Percentiles rank a stretch among this genome's conserved stretches.
phyloP scores from a whole-genome alignment of 37 sponge, comb jelly and placozoan species.

The Cliona cf. orientalis region DNA sequence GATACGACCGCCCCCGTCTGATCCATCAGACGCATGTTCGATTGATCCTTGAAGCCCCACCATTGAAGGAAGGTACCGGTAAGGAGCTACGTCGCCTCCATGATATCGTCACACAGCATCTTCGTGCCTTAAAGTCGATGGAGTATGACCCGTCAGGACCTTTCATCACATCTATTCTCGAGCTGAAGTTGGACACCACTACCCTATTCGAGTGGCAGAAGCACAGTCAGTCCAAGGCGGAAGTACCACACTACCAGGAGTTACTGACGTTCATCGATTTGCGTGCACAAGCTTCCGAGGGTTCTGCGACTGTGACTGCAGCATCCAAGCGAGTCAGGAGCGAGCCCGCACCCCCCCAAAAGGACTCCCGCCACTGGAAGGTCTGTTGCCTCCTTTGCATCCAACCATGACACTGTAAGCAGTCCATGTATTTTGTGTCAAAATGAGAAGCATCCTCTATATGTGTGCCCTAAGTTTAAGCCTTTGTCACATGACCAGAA shows the following conservation, averaged over 20 bases:
- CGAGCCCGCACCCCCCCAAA: not conserved
- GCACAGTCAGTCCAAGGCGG: not conserved
- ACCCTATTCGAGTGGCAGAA: conserved; percentile 25
- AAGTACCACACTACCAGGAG: conserved; percentile 16
- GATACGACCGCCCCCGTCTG: conserved; percentile 31
- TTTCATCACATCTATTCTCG: conserved; percentile 28
- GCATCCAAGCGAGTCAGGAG: not conserved
- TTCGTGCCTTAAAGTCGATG: conserved; percentile 18
- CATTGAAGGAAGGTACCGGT: conserved; percentile 31
- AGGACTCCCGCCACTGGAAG: not conserved
- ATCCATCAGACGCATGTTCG: conserved; percentile 33
- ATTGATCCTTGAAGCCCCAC: conserved; percentile 14
- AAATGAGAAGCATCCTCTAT: conserved; percentile 19
- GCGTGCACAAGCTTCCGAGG: conserved; percentile 27
- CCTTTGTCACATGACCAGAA: conserved; percentile 15
- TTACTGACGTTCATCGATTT: conserved; percentile 19
- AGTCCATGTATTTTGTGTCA: conserved; percentile 6
- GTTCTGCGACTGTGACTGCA: not conserved
- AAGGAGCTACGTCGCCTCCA: conserved; percentile 20
- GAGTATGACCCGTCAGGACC: conserved; percentile 12
- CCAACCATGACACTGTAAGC: conserved; percentile 1
- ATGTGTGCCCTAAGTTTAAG: conserved; percentile 7
- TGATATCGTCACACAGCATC: conserved; percentile 17
- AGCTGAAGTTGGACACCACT: conserved; percentile 6
- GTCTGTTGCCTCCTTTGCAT: conserved; percentile 6